phyloP scores from a whole-genome alignment of 2,113 vertebrate genomes.

The Natator depressus region DNA sequence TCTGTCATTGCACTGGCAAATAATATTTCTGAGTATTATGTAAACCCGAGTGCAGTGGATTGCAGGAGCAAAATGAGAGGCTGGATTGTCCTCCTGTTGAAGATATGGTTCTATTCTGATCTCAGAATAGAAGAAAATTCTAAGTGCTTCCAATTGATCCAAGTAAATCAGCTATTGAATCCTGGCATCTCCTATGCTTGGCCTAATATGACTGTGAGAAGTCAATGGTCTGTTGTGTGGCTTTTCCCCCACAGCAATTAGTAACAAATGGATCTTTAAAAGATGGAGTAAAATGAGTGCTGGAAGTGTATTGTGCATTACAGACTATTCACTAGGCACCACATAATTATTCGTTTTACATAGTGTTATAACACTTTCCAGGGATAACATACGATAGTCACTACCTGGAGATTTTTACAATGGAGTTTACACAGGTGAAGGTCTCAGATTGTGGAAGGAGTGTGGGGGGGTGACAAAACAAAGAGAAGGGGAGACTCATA shows the following conservation, averaged over 20 bases:
- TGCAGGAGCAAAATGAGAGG: background rate
- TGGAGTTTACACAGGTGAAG: background rate
- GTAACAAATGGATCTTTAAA: background rate
- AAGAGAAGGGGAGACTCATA: background rate
- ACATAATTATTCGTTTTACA: background rate
- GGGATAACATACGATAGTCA: background rate
- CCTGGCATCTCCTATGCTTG: background rate
- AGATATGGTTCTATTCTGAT: background rate
- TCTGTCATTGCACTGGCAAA: background rate
- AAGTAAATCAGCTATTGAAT: background rate
- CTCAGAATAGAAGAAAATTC: background rate
- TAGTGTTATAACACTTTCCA: background rate
- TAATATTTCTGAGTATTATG: background rate
- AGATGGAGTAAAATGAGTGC: background rate
- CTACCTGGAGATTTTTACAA: background rate
- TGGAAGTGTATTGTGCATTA: background rate
- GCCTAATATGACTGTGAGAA: background rate
- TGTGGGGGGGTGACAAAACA: background rate
- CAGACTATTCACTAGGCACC: background rate
- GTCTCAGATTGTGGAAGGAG: background rate
- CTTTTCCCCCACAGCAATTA: background rate
- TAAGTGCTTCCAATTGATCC: background rate
- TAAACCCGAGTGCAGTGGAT: background rate
- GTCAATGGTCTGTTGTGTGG: background rate
- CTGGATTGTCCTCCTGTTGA: background rate